A percentile compares a stretch with the other conserved stretches of the same genome.
Conservation (phyloP, 2,888 invertebrate genomes). For the Onthophagus sagittarius region DNA sequence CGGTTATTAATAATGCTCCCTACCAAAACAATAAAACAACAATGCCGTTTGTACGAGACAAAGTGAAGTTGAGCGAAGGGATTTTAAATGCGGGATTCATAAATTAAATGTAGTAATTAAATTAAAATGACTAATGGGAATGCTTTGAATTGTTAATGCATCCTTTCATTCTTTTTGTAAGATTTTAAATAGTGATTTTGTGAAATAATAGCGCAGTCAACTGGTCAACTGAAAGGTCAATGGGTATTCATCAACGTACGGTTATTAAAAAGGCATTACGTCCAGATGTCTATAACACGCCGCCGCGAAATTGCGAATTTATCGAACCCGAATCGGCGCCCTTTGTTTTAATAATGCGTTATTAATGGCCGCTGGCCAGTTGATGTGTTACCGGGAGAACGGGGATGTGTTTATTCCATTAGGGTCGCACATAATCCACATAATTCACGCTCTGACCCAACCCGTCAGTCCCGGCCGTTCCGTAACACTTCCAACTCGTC, state of each 20-base stretch:
- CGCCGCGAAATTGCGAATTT: constrained; percentile 8
- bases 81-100: not conserved
- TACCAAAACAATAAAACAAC: constrained; percentile 1
- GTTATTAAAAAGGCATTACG: constrained; percentile 7
- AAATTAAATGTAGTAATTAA: not conserved
- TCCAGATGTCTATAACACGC: not conserved
- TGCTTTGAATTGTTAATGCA: not conserved
- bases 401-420: constrained; percentile 9
- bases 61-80: not conserved
- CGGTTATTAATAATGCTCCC: constrained; percentile 14
- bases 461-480: not conserved
- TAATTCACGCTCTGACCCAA: constrained; percentile 10
- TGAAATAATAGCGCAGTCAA: not conserved
- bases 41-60: not conserved
- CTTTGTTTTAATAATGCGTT: constrained; percentile 13
- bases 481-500: constrained; percentile 5
- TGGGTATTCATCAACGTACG: not conserved
- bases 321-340: constrained; percentile 3
- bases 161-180: not conserved
- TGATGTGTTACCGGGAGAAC: constrained; percentile 9
- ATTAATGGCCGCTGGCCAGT: constrained; percentile 3
- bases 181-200: not conserved
- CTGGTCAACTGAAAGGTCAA: not conserved
- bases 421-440: constrained; percentile 12
- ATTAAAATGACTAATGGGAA: not conserved